Percentiles rank a stretch among this genome's conserved stretches.
Conservation (phyloP, 2,113 vertebrate species). For the Cinclus mexicanus region DNA sequence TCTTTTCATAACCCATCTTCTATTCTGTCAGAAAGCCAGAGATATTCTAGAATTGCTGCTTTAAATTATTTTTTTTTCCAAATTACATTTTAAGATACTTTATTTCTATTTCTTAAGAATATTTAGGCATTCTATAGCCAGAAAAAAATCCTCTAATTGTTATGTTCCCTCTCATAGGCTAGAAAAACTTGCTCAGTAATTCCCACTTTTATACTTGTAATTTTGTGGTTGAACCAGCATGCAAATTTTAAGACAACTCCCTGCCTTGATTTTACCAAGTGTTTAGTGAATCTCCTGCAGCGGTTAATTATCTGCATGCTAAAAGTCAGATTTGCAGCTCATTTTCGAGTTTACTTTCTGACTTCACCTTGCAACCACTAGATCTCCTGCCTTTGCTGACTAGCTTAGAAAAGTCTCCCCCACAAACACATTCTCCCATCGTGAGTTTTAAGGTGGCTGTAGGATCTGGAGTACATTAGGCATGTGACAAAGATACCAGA, state of each 20-base stretch:
- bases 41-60: neutral
- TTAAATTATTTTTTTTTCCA: neutral
- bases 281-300: conserved; percentile 29
- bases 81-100: neutral
- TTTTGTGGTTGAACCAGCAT: conserved; percentile 58
- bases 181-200: conserved; percentile 39
- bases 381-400: neutral
- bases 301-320: conserved; percentile 9
- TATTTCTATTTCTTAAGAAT: neutral
- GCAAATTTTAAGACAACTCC: conserved; percentile 49
- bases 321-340: conserved; percentile 29
- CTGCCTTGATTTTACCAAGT: conserved; percentile 27
- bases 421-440: neutral
- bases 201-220: conserved; percentile 44
- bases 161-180: conserved; percentile 24
- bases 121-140: neutral
- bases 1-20: neutral
- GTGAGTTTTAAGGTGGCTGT: neutral
- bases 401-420: neutral
- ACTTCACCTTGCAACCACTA: neutral
- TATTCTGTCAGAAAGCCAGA: neutral
- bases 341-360: conserved; percentile 23
- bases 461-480: neutral
- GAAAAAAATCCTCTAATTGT: neutral
- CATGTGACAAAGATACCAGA: neutral